Evolutionary conservation across 2,797 vertebrate species (phyloP), one percentile per base, ranked within the genome.

Genomic region (Semaprochilodus insignis): DNA sequence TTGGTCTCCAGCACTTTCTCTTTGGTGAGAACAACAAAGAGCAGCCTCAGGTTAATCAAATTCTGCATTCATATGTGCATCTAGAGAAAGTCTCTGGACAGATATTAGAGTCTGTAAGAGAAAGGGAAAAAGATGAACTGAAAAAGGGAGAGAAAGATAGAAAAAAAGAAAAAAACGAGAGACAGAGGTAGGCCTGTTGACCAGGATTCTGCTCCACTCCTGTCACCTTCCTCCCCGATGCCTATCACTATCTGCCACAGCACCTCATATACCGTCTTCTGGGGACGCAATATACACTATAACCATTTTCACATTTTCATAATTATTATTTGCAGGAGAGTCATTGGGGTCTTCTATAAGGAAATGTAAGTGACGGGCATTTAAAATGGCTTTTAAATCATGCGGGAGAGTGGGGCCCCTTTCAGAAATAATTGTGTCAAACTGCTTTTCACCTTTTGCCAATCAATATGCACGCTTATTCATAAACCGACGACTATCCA

Each of bases 361-460:
- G 92, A 92, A 94, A 92, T 90, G 90, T 93, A 95, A 94, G 92
- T 94, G 93, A 94, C 93, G 94, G 92, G 89, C 93, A 86, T 95
- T 95, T 95, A 94, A 93, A 95, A 94, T 93, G 91, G 91, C 92
- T 95, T 95, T 94, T 93, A 94, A 94, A 94, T 94, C 93, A 94
- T 88, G 88, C 81, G 80, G 93, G 91, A 93, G 93, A 93, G 94
- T 92, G 88, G 89, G 91, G 40, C 65, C 88, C 90, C 92, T 94
- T 95, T 93, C 94, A 93, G 91, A 93, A 94, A 95, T 95, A 94
- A 95, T 95, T 95, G 94, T 95, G 94, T 94, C 93, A 93, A 93
- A 95, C 93, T 92, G 93, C 92, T 92, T 94, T 94, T 94, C 94
- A 95, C 94, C 94, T 94, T 94, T 94, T 91, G 90, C 93, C 92